Evolutionary conservation across 2,113 vertebrate genomes (phyloP), one percentile per base, ranked within the genome.

Genomic region (Corydoras sp.): DNA sequence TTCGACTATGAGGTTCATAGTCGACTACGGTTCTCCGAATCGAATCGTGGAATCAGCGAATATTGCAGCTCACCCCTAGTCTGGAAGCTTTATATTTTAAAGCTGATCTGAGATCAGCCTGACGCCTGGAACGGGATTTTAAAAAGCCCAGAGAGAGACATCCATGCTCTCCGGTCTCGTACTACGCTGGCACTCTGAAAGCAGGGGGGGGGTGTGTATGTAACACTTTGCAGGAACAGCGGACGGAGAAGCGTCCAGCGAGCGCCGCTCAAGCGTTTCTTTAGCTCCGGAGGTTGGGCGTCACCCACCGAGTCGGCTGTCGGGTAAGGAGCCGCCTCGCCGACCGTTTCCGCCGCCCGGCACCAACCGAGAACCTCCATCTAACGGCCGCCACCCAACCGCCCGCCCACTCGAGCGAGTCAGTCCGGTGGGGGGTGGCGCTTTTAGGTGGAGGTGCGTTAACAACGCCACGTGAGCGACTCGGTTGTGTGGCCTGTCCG

Each of bases 201-300:
- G 29, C 13, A 5, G 62, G 63, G 65, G 65, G 75, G 10, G 29
- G 15, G 8, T 56, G 63, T 78, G 61, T 75, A 48, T 79, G 56
- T 53, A 72, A 60, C 58, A 79, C 69, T 82, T 88, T 84, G 61
- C 87, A 92, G 93, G 93, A 91, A 83, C 62, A 65, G 88, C 71
- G 71, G 91, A 51, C 94, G 92, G 61, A 95, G 93, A 85, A 90
- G 79, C 1, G 82, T 87, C 29, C 76, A 72, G 8, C 92, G 93
- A 9, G 93, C 94, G 14, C 92, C 92, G 0, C 84, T 99, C 54
- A 94, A 95, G 51, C 89, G 94, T 5, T 94, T 94, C 83, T 85
- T 94, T 78, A 96, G 92, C 85, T 93, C 92, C 0, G 91, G 90
- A 15, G 86, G 92, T 81, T 97, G 95, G 92, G 83, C 91, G 4